These are phyloP conservation scores for Acronicta alni DNA, from an alignment of 2,888 invertebrate species.

Conservation along the genomic window DNA sequence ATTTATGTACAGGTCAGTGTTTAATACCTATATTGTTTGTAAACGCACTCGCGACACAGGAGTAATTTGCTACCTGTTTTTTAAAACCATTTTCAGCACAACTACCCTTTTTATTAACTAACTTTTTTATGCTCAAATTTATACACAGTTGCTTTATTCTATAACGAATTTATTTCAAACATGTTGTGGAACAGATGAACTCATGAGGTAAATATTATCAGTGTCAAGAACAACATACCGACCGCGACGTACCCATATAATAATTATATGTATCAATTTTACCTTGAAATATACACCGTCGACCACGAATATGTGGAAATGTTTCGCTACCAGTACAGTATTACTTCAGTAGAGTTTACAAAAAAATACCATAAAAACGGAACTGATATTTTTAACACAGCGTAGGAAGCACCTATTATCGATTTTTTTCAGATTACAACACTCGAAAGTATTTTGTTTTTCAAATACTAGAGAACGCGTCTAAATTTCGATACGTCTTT, in stretches of 20 bases:
- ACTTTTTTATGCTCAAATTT: too few relatives aligned
- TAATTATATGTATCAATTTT: constrained; percentile 57
- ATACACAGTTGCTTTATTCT: not conserved
- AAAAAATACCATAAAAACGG: constrained; percentile 15
- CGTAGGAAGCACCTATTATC: too few relatives aligned
- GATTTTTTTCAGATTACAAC: constrained; percentile 1
- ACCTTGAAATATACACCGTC: constrained; percentile 63
- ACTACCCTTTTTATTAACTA: too few relatives aligned
- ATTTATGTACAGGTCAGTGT: too few relatives aligned
- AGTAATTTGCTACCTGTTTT: too few relatives aligned
- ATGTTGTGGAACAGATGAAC: constrained; percentile 10
- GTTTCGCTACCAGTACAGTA: constrained; percentile 42
- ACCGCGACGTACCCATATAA: not conserved
- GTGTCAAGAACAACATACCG: constrained; percentile 35
- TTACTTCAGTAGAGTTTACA: constrained; percentile 38
- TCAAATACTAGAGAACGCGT: constrained; percentile 29
- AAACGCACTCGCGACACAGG: too few relatives aligned
- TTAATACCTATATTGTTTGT: too few relatives aligned
- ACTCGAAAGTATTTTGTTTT: constrained; percentile 6
- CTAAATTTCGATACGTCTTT: constrained; percentile 24
- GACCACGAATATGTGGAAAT: constrained; percentile 41
- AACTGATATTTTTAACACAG: constrained; percentile 8
- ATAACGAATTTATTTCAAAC: not conserved
- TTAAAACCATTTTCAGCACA: too few relatives aligned
- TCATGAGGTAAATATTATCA: constrained; percentile 21